Base-by-base conservation (phyloP, 2,888 invertebrate genomes). In the Eristalis arbustorum region DNA sequence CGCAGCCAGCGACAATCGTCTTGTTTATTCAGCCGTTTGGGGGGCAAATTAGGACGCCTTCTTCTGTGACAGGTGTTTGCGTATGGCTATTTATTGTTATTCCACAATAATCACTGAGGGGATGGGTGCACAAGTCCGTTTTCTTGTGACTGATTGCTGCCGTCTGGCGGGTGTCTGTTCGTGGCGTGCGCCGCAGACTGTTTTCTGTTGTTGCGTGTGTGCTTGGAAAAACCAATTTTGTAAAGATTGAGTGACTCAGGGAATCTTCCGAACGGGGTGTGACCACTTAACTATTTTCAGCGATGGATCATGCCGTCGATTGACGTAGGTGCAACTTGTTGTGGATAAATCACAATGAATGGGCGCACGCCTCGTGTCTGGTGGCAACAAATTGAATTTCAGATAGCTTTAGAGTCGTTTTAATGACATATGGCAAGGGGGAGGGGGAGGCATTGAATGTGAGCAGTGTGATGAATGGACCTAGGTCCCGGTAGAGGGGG, bases 241-340 rank as follows among this genome's bases (percentile, higher is more conserved):
- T 37, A 13, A 37, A n/a, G 18, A 18, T 8, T 18, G 6, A 8
- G 1, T 49, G 49, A 49, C 18, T 49, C 49, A 49, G 18, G 18
- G n/a, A 49, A 49, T 49, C 49, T 49, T 49, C 49, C 49, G 49
- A 0, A 8, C 10, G 8, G n/a, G 8, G 18, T 49, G 49, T 49
- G 49, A 49, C 18, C 18, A 18, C 6, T 37, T 23, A 6, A 42
- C 71, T 72, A 63, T 72, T 72, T 72, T 71, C n/a, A 42, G 61
- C 25, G 18, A 18, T 42, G 42, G 25, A 13, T 23, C 18, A 11
- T 34, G 11, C 3, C 22, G 11, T 1, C 22, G 37, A 13, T 40
- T 71, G 71, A 61, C 61, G 61, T 71, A 59, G 18, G 28, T 61
- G 61, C 71, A 28, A 71, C 40, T 71, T 61, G 61, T 61, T n/a